These are phyloP conservation scores for Platorchestia sp. DNA, from an alignment of 1,140 invertebrate genomes.

Conservation along the genomic window DNA sequence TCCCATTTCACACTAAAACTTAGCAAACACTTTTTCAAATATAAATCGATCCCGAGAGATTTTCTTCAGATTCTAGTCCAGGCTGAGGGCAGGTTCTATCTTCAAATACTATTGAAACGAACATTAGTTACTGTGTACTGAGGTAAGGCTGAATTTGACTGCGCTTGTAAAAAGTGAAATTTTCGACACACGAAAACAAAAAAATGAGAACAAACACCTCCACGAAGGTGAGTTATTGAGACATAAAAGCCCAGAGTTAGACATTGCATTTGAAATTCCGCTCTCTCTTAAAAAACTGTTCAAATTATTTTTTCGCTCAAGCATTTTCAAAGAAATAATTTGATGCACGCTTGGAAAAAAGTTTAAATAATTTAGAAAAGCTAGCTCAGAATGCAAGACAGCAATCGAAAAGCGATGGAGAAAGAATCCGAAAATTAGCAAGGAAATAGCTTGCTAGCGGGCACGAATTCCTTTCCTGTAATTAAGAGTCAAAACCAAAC, in stretches of 20 bases:
- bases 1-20: too few relatives aligned
- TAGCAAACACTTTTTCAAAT: too few relatives aligned
- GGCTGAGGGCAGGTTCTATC: too few relatives aligned
- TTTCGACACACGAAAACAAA: neutral
- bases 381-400: neutral
- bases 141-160: too few relatives aligned
- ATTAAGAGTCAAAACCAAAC: neutral
- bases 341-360: neutral
- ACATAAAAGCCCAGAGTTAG: neutral
- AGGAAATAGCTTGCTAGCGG: neutral
- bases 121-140: too few relatives aligned
- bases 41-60: too few relatives aligned
- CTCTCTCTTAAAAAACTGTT: neutral
- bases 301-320: neutral
- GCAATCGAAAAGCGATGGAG: conserved; percentile 21
- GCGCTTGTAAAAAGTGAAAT: neutral
- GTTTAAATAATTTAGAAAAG: neutral
- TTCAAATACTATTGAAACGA: too few relatives aligned
- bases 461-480: neutral
- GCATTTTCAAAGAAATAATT: neutral
- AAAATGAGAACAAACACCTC: neutral
- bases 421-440: neutral
- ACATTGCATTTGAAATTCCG: neutral
- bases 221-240: neutral
- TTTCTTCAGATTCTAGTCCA: too few relatives aligned